Evolutionary conservation across 1,140 invertebrate species (phyloP).

Genomic region (Melipona quadrifasciata): DNA sequence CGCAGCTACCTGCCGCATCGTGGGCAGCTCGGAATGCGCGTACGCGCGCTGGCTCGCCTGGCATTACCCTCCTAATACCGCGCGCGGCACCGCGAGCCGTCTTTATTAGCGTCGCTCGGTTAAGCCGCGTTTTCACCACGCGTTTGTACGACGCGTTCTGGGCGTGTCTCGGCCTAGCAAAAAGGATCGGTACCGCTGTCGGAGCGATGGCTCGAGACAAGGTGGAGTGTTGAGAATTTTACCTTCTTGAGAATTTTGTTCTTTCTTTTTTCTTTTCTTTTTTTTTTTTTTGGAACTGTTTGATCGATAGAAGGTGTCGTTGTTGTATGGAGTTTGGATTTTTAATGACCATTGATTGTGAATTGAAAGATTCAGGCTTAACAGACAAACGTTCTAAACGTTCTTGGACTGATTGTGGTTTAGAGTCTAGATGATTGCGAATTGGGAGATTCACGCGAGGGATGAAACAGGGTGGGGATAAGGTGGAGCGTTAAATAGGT

Average conservation of each 20-base stretch:
- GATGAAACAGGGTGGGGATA: too few relatives aligned
- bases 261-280: too few relatives aligned
- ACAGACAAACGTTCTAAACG: too few relatives aligned
- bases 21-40: conserved; percentile 70
- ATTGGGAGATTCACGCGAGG: not conserved
- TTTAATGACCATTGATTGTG: not conserved
- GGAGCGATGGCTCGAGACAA: not conserved
- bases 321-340: not conserved
- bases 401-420: too few relatives aligned
- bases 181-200: not conserved
- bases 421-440: not conserved
- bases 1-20: conserved; percentile 69
- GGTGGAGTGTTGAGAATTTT: not conserved
- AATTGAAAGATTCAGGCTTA: too few relatives aligned
- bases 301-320: not conserved
- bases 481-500: too few relatives aligned
- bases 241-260: not conserved
- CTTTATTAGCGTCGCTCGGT: conserved; percentile 52
- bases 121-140: conserved; percentile 6
- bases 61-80: conserved; percentile 70
- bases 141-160: not conserved
- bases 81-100: conserved; percentile 19
- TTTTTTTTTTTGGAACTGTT: not conserved
- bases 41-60: not conserved
- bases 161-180: not conserved